Evolutionary conservation across 2,888 invertebrate species (phyloP).

Genomic region (Balanococcus diminutus): DNA sequence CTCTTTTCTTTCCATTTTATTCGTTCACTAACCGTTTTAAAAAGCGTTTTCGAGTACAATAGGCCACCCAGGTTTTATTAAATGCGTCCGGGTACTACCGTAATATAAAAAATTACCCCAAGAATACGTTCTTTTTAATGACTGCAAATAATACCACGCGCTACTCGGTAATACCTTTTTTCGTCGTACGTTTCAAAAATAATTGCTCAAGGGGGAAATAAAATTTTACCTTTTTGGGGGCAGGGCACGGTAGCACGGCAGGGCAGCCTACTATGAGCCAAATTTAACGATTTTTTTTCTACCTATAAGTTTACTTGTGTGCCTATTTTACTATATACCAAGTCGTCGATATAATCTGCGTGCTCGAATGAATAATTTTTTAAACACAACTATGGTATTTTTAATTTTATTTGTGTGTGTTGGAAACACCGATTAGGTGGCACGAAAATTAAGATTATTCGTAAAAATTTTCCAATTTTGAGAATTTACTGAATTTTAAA

Average conservation of each 20-base stretch:
- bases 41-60: slow-evolving; percentile 32
- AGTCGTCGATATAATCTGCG: no score
- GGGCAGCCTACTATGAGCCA: neutral
- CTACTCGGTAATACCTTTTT: neutral
- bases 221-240: neutral
- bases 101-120: slow-evolving; percentile 27
- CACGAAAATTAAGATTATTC: no score
- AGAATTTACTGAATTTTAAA: no score
- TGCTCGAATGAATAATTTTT: no score
- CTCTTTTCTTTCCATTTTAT: slow-evolving; percentile 9
- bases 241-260: neutral
- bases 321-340: no score
- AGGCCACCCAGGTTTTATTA: slow-evolving; percentile 38
- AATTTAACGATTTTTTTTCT: neutral
- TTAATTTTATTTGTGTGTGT: no score
- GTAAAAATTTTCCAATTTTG: no score
- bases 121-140: slow-evolving; percentile 26
- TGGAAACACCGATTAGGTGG: no score
- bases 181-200: neutral
- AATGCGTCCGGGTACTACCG: neutral
- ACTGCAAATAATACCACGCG: slow-evolving; percentile 22
- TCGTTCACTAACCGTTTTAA: slow-evolving; percentile 15
- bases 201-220: neutral
- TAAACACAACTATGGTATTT: no score
- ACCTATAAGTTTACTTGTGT: no score